Conservation (phyloP, 2,113 vertebrate species). For the Anguilla rostrata region DNA sequence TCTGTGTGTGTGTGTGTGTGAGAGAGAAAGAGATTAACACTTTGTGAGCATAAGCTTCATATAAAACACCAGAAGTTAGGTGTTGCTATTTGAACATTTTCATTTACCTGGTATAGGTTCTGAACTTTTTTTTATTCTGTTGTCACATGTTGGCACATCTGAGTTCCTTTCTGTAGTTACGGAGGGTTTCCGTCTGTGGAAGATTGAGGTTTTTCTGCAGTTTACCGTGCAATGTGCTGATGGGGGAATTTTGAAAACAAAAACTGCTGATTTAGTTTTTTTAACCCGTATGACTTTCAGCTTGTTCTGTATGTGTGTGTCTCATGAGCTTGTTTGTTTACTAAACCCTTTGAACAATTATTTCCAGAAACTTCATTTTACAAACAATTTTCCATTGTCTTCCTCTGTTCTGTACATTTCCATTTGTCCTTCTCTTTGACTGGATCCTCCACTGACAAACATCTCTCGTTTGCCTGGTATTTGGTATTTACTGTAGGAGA, state of each 20-base stretch:
- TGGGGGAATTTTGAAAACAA: constrained; percentile 42
- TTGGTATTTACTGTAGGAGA: not conserved
- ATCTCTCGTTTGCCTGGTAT: not conserved
- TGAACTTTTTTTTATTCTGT: not conserved
- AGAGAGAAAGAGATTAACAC: not conserved
- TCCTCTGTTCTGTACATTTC: not conserved
- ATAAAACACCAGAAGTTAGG: not conserved
- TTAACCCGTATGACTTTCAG: not conserved
- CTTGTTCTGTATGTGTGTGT: not conserved
- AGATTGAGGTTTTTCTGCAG: constrained; percentile 45
- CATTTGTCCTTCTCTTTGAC: not conserved
- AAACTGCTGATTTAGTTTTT: constrained; percentile 25
- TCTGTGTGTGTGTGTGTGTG: not conserved
- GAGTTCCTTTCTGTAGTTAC: constrained; percentile 2
- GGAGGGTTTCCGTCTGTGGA: constrained; percentile 44
- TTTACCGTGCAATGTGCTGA: constrained; percentile 57
- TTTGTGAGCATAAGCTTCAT: not conserved
- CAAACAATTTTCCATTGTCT: not conserved
- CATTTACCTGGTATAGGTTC: not conserved
- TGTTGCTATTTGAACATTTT: not conserved
- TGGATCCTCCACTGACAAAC: not conserved
- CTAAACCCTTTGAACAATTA: not conserved
- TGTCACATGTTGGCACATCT: not conserved
- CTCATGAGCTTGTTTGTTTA: not conserved
- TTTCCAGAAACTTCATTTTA: not conserved